Conservation (phyloP, 2,797 vertebrate species). For the Sandelia bainsii region DNA sequence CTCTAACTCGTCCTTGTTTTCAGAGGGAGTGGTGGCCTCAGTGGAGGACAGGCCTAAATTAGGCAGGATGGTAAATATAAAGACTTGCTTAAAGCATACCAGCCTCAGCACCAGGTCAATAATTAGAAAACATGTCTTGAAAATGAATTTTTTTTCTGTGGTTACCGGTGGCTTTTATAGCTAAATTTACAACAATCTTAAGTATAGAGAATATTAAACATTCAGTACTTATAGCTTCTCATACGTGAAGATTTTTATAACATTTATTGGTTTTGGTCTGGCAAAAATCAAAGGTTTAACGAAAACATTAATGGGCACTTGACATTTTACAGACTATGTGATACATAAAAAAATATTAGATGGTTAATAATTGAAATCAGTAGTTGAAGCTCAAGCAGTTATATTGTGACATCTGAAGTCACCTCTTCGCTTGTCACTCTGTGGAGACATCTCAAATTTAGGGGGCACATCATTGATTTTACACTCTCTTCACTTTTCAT, state of each 20-base stretch:
- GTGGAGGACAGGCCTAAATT: not conserved
- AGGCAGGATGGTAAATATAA: slow-evolving; percentile 3
- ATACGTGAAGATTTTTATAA: too few species aligned
- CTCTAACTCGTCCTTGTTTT: not conserved
- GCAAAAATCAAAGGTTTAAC: too few species aligned
- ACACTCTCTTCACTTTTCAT: too few species aligned
- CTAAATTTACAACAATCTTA: too few species aligned
- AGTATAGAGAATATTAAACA: too few species aligned
- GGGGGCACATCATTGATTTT: not conserved
- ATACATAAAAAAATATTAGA: not conserved
- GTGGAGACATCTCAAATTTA: not conserved
- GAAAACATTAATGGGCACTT: too few species aligned
- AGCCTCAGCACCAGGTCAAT: not conserved
- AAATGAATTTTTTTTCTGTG: not conserved
- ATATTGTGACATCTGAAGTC: not conserved
- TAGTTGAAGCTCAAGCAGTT: not conserved
- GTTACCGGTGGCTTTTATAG: not conserved
- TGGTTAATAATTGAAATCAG: not conserved
- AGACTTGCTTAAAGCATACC: not conserved
- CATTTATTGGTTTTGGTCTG: too few species aligned
- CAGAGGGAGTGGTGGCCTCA: not conserved
- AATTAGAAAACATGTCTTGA: not conserved
- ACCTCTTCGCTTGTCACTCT: not conserved
- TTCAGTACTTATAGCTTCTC: too few species aligned
- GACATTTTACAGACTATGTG: too few species aligned